Percentiles rank a stretch among this genome's conserved stretches.
Evolutionary conservation across 2,888 invertebrate species (phyloP).

Genomic region (Temnothorax ravouxi): DNA sequence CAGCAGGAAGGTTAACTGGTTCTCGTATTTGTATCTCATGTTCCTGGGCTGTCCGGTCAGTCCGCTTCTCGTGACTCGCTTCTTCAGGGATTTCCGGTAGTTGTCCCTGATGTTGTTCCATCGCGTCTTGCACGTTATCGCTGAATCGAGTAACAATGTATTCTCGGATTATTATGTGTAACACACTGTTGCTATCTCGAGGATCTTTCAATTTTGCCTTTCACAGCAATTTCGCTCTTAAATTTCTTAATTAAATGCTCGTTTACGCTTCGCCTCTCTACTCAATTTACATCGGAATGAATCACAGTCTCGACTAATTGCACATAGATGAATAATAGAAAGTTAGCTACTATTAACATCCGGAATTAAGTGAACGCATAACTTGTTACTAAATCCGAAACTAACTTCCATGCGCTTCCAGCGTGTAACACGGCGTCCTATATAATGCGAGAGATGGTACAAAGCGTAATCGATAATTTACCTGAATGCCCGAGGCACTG

Average conservation of each 20-base stretch:
- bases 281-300: not conserved
- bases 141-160: not conserved
- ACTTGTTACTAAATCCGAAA: conserved; percentile 31
- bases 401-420: not conserved
- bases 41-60: not conserved
- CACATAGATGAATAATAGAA: conserved; percentile 8
- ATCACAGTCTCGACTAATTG: not conserved
- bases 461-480: not conserved
- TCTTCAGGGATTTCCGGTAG: not conserved
- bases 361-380: conserved; percentile 31
- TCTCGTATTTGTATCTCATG: not conserved
- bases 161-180: not conserved
- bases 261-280: not conserved
- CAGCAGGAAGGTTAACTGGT: not conserved
- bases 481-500: not conserved
- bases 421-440: not conserved
- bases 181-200: not conserved
- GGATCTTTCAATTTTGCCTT: not conserved
- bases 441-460: not conserved
- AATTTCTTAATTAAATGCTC: not conserved
- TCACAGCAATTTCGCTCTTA: not conserved
- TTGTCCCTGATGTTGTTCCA: not conserved
- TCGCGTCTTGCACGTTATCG: not conserved
- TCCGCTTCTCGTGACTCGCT: not conserved
- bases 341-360: conserved; percentile 29